Evolutionary conservation across 2,113 vertebrate genomes (phyloP), one percentile per base, ranked within the genome.

Genomic region (Rhinogobius similis): DNA sequence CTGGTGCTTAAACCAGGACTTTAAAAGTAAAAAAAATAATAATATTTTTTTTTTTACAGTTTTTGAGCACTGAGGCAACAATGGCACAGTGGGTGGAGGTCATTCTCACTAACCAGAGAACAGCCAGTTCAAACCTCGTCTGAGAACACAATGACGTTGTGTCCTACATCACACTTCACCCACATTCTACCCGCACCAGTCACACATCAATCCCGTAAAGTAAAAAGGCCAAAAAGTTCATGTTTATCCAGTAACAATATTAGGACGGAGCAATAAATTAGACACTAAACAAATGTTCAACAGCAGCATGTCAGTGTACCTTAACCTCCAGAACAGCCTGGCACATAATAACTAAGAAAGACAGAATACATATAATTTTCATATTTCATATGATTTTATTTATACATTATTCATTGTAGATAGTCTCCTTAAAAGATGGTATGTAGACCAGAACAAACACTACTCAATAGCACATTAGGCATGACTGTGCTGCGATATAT

Each of bases 401-500:
- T 48, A 20, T n/a, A 48, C 18, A 44, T 48, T n/a, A 48, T 46
- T 46, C 43, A 46, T 46, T 6, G 13, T 41, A 14, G 36, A 68
- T 12, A 53, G 52, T 53, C 23, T n/a, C 46, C 14, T 20, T 8
- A 48, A 11, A 27, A 58, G 26, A 58, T 5, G 2, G 10, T 58
- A 9, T 23, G 10, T 18, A 41, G 11, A 20, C 39, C 59, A 58
- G 76, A 58, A n/a, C 67, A 67, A n/a, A n/a, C 41, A 73, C 48
- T 46, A 55, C 46, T 53, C 58, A 75, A 56, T 21, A 64, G 48
- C 29, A 61, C 72, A 73, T 6, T 27, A 10, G 23, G 53, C 27
- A 20, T 21, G 39, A 58, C 65, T 76, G 59, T n/a, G 73, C 58
- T 52, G 16, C 10, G 13, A 58, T 61, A 36, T n/a, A 68, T 68